A percentile compares a stretch with the other conserved stretches of the same genome.
Conservation (phyloP, 2,113 vertebrate species). For the Turnix velox region DNA sequence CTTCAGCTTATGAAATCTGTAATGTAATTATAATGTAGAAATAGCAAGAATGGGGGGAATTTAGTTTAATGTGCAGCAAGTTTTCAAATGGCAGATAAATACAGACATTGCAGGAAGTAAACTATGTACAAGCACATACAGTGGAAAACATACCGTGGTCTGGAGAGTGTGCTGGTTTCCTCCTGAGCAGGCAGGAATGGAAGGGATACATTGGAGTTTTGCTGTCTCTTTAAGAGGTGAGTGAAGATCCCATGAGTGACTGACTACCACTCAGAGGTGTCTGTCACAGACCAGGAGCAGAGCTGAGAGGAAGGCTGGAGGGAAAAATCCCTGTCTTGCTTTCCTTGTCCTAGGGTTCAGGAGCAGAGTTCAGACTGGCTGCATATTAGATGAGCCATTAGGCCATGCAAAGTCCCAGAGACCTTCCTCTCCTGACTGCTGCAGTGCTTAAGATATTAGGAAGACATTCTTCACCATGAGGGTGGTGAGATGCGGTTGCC, state of each 20-base stretch:
- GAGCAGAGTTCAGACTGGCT: background rate
- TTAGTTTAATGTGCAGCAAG: background rate
- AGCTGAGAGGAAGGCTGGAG: background rate
- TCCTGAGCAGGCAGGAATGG: background rate
- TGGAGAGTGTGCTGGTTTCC: background rate
- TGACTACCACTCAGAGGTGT: background rate
- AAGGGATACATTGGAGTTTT: background rate
- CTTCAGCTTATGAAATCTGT: background rate
- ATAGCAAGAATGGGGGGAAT: background rate
- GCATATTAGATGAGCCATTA: background rate
- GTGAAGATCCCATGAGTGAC: background rate
- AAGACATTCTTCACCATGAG: no score
- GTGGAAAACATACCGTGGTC: background rate
- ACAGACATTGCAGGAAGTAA: background rate
- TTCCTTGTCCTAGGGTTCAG: background rate
- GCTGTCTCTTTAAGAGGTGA: background rate
- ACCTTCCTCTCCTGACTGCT: background rate
- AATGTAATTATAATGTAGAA: constrained; percentile 23
- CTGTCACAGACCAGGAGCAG: background rate
- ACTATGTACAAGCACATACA: background rate
- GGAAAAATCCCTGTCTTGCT: background rate
- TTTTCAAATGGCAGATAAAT: constrained; percentile 9
- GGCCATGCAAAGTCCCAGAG: no score
- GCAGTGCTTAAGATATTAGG: no score
- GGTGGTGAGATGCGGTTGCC: no score